Conservation (phyloP, 2,888 invertebrate genomes). For the Archaeoteleia sp. region DNA sequence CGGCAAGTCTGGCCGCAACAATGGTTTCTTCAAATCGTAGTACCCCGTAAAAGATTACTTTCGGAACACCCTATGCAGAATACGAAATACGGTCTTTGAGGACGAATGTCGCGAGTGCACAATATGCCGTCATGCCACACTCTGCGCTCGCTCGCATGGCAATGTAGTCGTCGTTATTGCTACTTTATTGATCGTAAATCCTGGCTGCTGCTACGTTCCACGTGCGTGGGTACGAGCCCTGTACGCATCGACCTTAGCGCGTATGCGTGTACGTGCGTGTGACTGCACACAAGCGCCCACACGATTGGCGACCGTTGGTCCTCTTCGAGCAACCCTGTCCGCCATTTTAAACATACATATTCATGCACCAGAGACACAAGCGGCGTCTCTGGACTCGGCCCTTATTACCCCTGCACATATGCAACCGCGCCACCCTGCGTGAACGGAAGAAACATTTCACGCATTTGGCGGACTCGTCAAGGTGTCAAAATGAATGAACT, state of each 20-base stretch:
- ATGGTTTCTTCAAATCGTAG: too few relatives aligned
- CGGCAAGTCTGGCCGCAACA: too few relatives aligned
- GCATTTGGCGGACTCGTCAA: too few relatives aligned
- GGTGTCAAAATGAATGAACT: too few relatives aligned
- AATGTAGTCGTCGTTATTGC: slow-evolving; percentile 45
- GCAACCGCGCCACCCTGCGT: too few relatives aligned
- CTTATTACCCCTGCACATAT: too few relatives aligned
- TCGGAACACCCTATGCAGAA: slow-evolving; percentile 14
- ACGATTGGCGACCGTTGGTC: too few relatives aligned
- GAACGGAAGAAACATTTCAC: too few relatives aligned
- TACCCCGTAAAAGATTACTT: too few relatives aligned
- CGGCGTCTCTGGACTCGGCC: slow-evolving; percentile 5
- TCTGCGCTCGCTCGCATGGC: slow-evolving; percentile 15
- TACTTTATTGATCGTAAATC: slow-evolving; percentile 52
- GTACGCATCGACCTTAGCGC: too few relatives aligned
- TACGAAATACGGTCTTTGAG: slow-evolving; percentile 33
- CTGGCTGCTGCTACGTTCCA: slow-evolving; percentile 29
- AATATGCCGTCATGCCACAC: slow-evolving; percentile 24
- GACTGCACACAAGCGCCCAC: slow-evolving; percentile 11
- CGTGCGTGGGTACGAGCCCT: slow-evolving; percentile 19
- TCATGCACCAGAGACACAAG: slow-evolving; percentile 16
- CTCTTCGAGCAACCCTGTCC: slow-evolving; percentile 18
- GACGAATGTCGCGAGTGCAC: slow-evolving; percentile 35
- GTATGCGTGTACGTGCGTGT: slow-evolving; percentile 2
- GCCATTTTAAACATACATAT: slow-evolving; percentile 35